phyloP scores from a whole-genome alignment of 2,797 vertebrate species.

The Darevskia nairensis region DNA sequence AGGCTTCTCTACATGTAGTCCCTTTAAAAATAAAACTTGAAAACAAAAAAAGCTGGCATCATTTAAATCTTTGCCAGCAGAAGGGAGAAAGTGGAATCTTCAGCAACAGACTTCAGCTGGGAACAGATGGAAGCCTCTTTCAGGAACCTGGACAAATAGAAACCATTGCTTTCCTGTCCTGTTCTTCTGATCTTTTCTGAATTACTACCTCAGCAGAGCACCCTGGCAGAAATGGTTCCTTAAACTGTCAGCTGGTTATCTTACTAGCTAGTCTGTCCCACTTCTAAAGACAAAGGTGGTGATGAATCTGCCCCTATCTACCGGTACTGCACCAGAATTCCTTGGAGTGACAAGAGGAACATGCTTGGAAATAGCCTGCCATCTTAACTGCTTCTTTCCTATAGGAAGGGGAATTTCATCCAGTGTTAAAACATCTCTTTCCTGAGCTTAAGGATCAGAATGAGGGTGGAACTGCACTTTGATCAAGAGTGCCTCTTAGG shows the following conservation, averaged over 20 bases:
- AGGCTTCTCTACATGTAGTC: neutral
- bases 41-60: neutral
- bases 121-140: neutral
- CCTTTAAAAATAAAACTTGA: neutral
- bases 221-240: neutral
- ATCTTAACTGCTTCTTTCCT: neutral
- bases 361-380: neutral
- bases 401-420: neutral
- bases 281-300: neutral
- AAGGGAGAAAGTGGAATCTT: neutral
- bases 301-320: neutral
- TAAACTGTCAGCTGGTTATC: neutral
- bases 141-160: neutral
- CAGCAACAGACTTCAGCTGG: neutral
- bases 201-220: constrained; percentile 1
- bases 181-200: neutral
- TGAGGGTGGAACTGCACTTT: neutral
- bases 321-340: too few relatives aligned
- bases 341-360: neutral
- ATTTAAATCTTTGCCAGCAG: neutral
- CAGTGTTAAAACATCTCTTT: neutral
- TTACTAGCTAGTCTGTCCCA: neutral
- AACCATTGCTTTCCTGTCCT: neutral
- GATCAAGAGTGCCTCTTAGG: neutral
- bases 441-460: neutral